Base-by-base conservation (phyloP, 2,797 vertebrate genomes). In the Semaprochilodus insignis region DNA sequence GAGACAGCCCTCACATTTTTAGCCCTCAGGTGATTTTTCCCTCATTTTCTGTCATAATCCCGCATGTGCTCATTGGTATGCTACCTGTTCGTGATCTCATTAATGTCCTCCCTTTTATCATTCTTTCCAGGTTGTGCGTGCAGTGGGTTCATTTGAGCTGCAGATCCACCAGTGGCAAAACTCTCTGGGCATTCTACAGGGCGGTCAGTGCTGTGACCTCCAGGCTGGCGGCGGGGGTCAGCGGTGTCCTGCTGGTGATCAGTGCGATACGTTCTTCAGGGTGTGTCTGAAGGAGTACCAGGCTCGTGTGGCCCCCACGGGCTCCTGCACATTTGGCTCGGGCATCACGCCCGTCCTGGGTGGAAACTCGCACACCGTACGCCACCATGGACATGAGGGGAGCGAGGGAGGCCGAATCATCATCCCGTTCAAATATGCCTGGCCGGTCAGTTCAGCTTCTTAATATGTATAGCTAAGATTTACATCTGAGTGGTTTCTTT, bases 221-320 rank as follows among this genome's bases (percentile, higher is more conserved):
- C 90, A 88, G 85, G 31, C 31, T 31, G 75, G 84, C 67, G 87
- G 76, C 0, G 89, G 84, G 51, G 93, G 90, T 36, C 90, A 93
- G 59, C 93, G 82, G 60, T 95, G 95, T 75, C 94, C 95, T 10
- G 84, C 89, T 51, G 85, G 59, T 62, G 93, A 94, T 85, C 93
- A 93, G 36, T 96, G 96, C 80, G 94, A 93, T 85, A 95, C 95
- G 15, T 95, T 92, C 81, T 96, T 96, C 87, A 91, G 88, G 36
- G 93, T 91, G 81, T 96, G 96, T 83, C 93, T 96, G 44, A 96
- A 96, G 92, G 95, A 96, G 90, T 96, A 96, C 88, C 95, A 96
- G 91, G 88, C 91, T 70, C 93, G 95, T 6, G 93, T 96, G 0
- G 19, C 81, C 5, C 88, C 94, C 0, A 91, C 87, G 0, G 95